These are phyloP conservation scores for Hexactinellida sp. DNA, from an alignment of 37 sponge, comb jelly and placozoan species.

Conservation along the genomic window DNA sequence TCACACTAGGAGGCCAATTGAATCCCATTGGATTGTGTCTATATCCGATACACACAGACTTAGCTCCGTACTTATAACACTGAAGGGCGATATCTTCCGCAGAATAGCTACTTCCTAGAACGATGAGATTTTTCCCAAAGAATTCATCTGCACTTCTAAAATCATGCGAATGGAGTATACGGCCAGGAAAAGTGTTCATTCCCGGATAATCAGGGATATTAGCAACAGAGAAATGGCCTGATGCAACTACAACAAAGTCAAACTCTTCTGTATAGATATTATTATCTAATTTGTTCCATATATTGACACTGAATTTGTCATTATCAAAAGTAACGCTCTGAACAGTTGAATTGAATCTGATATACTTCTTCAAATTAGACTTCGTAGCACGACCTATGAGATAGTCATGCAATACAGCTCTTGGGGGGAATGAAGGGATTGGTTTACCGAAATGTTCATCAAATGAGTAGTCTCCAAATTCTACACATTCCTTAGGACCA, in stretches of 20 bases:
- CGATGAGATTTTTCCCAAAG: conserved; percentile 8
- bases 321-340: neutral
- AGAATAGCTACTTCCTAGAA: conserved; percentile 25
- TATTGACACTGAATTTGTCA: conserved; percentile 17
- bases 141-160: conserved; percentile 36
- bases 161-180: conserved; percentile 33
- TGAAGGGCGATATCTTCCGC: conserved; percentile 38
- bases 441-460: conserved; percentile 34
- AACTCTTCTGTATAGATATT: conserved; percentile 15
- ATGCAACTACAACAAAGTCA: conserved; percentile 28
- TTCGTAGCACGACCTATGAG: conserved; percentile 17
- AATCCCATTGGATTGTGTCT: conserved; percentile 28
- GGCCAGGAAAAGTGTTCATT: conserved; percentile 25
- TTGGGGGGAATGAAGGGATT: conserved; percentile 33
- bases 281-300: neutral
- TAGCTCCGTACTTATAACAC: conserved; percentile 30
- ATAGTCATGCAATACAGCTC: conserved; percentile 28
- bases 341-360: conserved; percentile 17
- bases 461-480: conserved; percentile 35
- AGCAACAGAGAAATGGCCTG: conserved; percentile 33
- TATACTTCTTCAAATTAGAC: conserved; percentile 15
- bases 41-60: conserved; percentile 18
- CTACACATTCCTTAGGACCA: conserved; percentile 31
- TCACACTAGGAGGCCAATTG: conserved; percentile 26
- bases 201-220: conserved; percentile 28